Evolutionary conservation across 53 echinoderm and acorn worm genomes (phyloP).

Genomic region (Paracentrotus lividus): DNA sequence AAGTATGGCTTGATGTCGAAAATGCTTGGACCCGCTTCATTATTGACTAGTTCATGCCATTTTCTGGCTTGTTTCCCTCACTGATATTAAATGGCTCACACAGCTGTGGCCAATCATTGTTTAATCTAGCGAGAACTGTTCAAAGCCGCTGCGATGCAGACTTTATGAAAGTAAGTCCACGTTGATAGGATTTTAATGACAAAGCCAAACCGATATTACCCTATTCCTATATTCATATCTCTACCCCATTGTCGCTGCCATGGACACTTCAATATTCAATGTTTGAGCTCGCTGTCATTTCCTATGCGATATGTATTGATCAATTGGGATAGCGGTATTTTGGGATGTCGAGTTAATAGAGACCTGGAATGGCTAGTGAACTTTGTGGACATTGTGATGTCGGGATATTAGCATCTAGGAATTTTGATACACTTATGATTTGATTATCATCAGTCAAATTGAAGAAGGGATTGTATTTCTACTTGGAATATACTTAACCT

Average conservation of each 20-base stretch:
- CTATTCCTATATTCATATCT: conserved; percentile 30
- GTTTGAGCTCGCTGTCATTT: background rate
- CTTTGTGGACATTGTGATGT: background rate
- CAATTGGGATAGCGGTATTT: background rate
- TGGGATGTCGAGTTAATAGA: background rate
- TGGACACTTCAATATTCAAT: background rate
- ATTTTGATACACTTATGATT: background rate
- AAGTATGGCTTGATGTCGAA: background rate
- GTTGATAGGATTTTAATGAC: conserved; percentile 62
- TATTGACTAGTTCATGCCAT: conserved; percentile 29
- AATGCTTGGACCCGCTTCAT: conserved; percentile 6
- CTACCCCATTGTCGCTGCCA: background rate
- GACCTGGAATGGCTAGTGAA: conserved; percentile 12
- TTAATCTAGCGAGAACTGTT: conserved; percentile 29
- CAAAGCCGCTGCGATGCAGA: conserved; percentile 3
- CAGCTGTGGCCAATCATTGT: conserved; percentile 44
- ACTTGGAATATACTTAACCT: background rate
- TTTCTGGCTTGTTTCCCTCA: conserved; percentile 28
- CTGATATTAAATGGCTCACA: conserved; percentile 36
- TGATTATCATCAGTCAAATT: conserved; percentile 6
- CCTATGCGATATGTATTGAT: background rate
- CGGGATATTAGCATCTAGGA: background rate
- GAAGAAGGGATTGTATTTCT: background rate
- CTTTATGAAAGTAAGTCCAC: conserved; percentile 49
- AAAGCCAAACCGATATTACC: conserved; percentile 45